Base-by-base conservation (phyloP, 2,888 invertebrate genomes). In the Eulithis prunata region DNA sequence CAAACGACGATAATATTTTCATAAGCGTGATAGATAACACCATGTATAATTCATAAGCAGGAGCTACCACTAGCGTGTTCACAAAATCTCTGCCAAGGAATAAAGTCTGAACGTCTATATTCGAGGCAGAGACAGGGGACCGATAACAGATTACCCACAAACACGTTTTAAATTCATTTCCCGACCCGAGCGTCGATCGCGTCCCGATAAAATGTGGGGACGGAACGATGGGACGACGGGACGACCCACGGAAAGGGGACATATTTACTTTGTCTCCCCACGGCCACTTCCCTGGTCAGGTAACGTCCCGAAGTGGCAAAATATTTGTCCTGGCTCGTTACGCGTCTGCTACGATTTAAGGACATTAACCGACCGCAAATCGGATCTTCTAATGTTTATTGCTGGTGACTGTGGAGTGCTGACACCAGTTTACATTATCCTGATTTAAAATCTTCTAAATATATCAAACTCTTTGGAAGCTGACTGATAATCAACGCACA, bases 91-190 rank as follows among this genome's bases (percentile, higher is more conserved):
- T 72, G 79, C 76, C 81, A 55, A 85, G 83, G 89, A 87, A 86
- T 86, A 87, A 82, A 84, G 78, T 78, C 82, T 83, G 87, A 87
- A 92, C 88, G 90, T 90, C 91, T 91, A 90, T 90, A 91, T 92
- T 89, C 88, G 81, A 83, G 85, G 83, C 82, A 84, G 90, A 91
- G 91, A 91, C 93, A 91, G 91, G 93, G 91, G 92, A 91, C 93
- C 91, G 93, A 91, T 93, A 92, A 93, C 91, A 93, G 93, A 93
- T 93, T 93, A 93, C 93, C 93, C 93, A 88, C 93, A 93, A 92
- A 93, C 93, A 93, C 91, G 92, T 91, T 92, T 93, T 92, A 91
- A 93, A 93, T 91, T 93, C 91, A 91, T 91, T 92, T 91, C 91
- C 91, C 91, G 90, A 91, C 91, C 91, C 92, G 87, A 86, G 88